Base-by-base conservation (phyloP, 1,140 invertebrate genomes). In the Pseudomyrmex gracilis region DNA sequence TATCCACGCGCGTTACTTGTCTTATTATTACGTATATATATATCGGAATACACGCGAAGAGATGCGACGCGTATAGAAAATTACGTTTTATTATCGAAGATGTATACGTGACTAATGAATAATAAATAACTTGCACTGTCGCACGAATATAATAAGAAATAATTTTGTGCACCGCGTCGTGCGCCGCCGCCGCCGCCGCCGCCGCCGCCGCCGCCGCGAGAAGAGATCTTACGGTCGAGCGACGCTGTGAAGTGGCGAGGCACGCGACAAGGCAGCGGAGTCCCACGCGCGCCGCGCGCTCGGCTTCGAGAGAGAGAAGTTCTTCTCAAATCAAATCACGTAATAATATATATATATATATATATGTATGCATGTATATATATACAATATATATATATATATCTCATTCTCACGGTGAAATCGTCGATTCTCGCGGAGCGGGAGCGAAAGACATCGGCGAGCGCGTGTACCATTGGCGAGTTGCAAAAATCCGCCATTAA, bases 401-500 rank as follows among this genome's bases (percentile, higher is more conserved):
- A 66, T 67, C 34, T 57, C 70, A 73, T 71, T 83, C 74, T 85
- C 77, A 68, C 64, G 55, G 83, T 88, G 73, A 89, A 89, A 89
- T 86, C 63, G 71, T 70, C 77, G 80, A 89, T 82, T 86, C 82
- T 73, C 17, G 78, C 17, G 78, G 71, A 84, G 61, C 85, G 77
- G 82, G 84, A 86, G 83, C 73, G 73, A 51, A 71, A 78, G 87
- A 83, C 45, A 34, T 58, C 73, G 84, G 84, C 77, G 73, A 57
- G 89, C 83, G 89, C 82, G 85, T 84, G 84, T 84, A 89, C 87
- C 89, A 93, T 92, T 93, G 92, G 90, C 90, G 90, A 92, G 84
- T 89, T 73, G 90, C 91, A 92, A 93, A 93, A 93, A 93, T 92
- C 92, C 92, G 92, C 92, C 92, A 93, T 93, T 93, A 92, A 91